Evolutionary conservation across 2,113 vertebrate species (phyloP).

Genomic region (Strix uralensis): DNA sequence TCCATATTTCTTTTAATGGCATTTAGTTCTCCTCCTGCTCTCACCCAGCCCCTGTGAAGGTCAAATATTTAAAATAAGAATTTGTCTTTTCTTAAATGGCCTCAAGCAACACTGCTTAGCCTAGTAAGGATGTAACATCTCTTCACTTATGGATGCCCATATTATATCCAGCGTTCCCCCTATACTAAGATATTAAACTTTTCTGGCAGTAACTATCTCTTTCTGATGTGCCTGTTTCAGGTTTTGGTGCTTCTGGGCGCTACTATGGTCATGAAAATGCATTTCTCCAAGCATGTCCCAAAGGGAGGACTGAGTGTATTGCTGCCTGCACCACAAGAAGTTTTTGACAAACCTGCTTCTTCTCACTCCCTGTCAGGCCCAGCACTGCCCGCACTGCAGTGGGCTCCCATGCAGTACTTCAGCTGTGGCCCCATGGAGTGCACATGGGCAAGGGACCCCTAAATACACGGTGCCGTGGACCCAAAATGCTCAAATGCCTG

Average conservation of each 20-base stretch:
- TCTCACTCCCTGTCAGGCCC: fast-evolving
- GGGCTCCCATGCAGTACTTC: not conserved
- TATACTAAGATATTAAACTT: not conserved
- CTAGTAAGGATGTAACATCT: not conserved
- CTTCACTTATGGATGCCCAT: not conserved
- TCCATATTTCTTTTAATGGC: not conserved
- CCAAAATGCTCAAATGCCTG: not conserved
- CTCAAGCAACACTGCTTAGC: not conserved
- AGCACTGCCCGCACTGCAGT: fast-evolving
- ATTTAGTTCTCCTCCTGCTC: not conserved
- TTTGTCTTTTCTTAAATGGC: not conserved
- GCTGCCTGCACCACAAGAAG: not conserved
- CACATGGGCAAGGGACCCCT: not conserved
- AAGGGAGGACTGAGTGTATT: not conserved
- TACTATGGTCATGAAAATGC: not conserved
- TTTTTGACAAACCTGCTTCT: not conserved
- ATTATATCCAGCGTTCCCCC: not conserved
- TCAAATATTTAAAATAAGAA: not conserved
- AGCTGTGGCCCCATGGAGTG: fast-evolving
- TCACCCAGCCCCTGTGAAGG: not conserved
- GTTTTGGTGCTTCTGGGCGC: not conserved
- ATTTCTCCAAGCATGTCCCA: not conserved
- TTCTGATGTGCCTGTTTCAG: not conserved
- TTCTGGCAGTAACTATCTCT: not conserved
- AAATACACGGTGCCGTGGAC: not conserved